phyloP scores from a whole-genome alignment of 1,140 invertebrate genomes.

The Hestina assimilis region DNA sequence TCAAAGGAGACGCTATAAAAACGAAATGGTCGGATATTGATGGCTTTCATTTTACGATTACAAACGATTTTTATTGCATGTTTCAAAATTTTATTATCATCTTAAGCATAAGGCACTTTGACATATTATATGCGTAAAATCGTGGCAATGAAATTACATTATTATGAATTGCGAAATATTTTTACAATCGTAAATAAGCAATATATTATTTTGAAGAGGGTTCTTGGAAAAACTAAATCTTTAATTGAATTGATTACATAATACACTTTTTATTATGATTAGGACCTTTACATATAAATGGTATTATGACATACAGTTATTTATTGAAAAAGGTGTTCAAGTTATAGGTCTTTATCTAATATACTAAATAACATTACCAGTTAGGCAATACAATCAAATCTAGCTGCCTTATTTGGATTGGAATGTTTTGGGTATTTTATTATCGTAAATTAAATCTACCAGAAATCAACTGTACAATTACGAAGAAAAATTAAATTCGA shows the following conservation, averaged over 20 bases:
- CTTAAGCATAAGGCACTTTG: conserved; percentile 36
- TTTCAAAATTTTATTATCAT: conserved; percentile 48
- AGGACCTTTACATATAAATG: no score
- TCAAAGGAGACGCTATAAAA: conserved; percentile 49
- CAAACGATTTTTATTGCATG: conserved; percentile 49
- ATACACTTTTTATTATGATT: no score
- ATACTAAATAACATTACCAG: no score
- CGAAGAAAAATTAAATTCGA: no score
- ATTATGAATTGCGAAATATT: conserved; percentile 12
- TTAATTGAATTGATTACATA: no score
- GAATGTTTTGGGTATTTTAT: conserved; percentile 2
- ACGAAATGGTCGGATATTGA: conserved; percentile 50
- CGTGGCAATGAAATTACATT: conserved; percentile 14
- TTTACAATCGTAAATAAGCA: conserved; percentile 14
- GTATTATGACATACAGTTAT: no score
- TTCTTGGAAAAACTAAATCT: conserved; percentile 1
- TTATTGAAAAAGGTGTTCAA: no score
- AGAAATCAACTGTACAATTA: no score
- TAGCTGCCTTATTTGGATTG: neutral
- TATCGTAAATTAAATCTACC: no score
- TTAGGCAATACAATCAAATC: neutral
- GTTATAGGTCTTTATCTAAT: no score
- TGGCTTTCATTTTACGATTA: conserved; percentile 61
- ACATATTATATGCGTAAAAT: conserved; percentile 33
- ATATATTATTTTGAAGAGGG: neutral